These are phyloP conservation scores for Ctenochaetus hawaiiensis DNA, from an alignment of 2,797 vertebrate genomes.

Conservation along the genomic window DNA sequence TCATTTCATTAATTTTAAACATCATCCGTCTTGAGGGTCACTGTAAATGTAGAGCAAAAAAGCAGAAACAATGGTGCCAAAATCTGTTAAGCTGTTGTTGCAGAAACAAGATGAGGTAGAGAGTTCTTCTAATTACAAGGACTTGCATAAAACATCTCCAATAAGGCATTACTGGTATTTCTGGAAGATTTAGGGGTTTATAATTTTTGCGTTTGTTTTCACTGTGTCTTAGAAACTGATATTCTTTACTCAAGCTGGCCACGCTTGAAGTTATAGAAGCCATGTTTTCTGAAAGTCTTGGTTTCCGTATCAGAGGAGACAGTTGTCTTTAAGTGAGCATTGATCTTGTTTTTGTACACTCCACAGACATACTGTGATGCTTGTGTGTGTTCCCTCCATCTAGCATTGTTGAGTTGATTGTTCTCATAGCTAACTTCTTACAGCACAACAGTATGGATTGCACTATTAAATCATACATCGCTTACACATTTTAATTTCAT, in stretches of 20 bases:
- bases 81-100: neutral
- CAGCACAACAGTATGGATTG: neutral
- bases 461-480: neutral
- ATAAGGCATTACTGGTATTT: neutral
- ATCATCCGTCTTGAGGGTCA: neutral
- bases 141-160: no score
- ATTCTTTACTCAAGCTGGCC: neutral
- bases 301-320: neutral
- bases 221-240: neutral
- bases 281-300: neutral
- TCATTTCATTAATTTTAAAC: constrained; percentile 6
- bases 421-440: neutral
- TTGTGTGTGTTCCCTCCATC: neutral
- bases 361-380: neutral
- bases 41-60: neutral
- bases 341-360: neutral
- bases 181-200: neutral
- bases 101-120: neutral
- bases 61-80: no score
- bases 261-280: neutral
- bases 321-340: neutral
- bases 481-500: neutral
- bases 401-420: neutral
- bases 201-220: neutral
- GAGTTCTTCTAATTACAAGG: neutral